Base-by-base conservation (phyloP, 2,113 vertebrate genomes). In the Menidia beryllina region DNA sequence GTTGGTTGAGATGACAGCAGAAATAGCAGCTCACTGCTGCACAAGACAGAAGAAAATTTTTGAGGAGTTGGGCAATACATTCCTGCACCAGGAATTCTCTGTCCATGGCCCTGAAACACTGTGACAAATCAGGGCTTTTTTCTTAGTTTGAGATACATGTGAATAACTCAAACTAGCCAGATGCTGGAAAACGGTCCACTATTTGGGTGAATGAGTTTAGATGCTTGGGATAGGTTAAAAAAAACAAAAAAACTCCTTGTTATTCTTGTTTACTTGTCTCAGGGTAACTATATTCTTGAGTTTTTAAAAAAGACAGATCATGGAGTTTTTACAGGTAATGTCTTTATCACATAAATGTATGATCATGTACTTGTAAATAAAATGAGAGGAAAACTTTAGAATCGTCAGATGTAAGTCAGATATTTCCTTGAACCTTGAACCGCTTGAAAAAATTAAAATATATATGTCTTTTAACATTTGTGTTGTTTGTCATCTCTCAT, bases 401-500 rank as follows among this genome's bases (percentile, higher is more conserved):
- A 69, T 61, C 70, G 30, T 77, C 58, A 84, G 45, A 75, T 68
- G 76, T 85, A 84, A 83, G 77, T 62, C 54, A 81, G 76, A 60
- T 38, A 68, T 58, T 69, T 67, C 47, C 23, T 73, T 84, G 20
- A 71, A 82, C 64, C 9, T 63, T 69, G 56, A 78, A 84, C 70
- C n/a, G 81, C 85, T 73, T 85, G 72, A 89, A 82, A 60, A 81
- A 91, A 91, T 78, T 77, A 83, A 90, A 90, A 66, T 21, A 62
- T 21, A 62, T 55, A 63, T 91, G 79, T 89, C 84, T 91, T 91
- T 92, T 86, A 77, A 81, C 83, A 56, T 19, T 26, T 56, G 34
- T 69, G 20, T 63, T 64, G 69, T 77, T 58, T 47, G 26, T 72
- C 24, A 19, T 62, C 39, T 10, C 38, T 52, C 59, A 47, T 52